Base-by-base conservation (phyloP, 1,140 invertebrate genomes). In the Drosophila ironensis region DNA sequence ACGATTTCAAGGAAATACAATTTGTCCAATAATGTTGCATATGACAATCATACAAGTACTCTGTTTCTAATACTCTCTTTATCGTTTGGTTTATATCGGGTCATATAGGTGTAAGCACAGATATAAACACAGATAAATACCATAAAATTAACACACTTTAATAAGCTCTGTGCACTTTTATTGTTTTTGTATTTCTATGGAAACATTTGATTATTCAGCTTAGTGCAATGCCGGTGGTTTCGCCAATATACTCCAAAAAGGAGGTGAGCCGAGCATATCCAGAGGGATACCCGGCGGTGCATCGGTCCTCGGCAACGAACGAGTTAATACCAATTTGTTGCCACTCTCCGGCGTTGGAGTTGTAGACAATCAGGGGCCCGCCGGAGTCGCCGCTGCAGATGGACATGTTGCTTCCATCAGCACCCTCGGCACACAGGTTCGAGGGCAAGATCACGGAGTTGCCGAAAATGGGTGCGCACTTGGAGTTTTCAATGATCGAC, bases 241-340 rank as follows among this genome's bases (percentile, higher is more conserved):
- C 52, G 2, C 28, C 25, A 17, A 90, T 89, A 7, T 61, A 89
- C 12, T 67, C 53, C 3, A 88, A 16, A 44, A 72, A 90, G 11
- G 80, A 88, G 7, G 88, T 77, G 14, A 89, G 38, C 2, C 88
- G 72, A 0, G 71, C 81, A 67, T 89, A 89, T 14, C 81, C 88
- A 9, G 88, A 89, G 0, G 88, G 88, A n/a, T 60, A 71, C 1
- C 69, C 72, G 11, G 67, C 54, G 2, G 88, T 88, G 40, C 88
- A 89, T 28, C 45, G 71, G 67, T 89, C 86, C 30, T 88, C 50
- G 19, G 88, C 84, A 4, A 88, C 88, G 70, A 89, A 89, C 6
- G 88, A 89, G 52, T 89, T 89, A 3, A 89, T 88, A 3, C 88
- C 88, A 4, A 89, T 89, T 47, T 89, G 88, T 19, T 73, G 45